Conservation (phyloP, 2,888 invertebrate species). For the Trissolcus brochymenae region DNA sequence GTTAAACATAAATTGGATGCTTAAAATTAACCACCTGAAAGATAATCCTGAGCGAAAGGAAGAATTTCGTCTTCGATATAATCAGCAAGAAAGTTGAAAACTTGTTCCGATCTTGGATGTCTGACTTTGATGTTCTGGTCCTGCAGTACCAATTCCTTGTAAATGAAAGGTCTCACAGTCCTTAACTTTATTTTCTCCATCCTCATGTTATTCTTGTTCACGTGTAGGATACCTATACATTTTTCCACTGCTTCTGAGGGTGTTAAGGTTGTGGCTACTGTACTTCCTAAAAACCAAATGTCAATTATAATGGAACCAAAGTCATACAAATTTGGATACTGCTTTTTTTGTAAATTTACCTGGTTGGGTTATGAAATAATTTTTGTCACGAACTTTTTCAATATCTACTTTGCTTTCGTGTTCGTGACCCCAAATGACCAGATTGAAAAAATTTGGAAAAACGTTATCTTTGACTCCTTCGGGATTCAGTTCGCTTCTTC, state of each 20-base stretch:
- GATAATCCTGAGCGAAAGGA: conserved; percentile 14
- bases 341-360: conserved; percentile 7
- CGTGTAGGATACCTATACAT: conserved; percentile 22
- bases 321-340: background rate
- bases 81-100: conserved; percentile 36
- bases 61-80: conserved; percentile 32
- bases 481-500: background rate
- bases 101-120: conserved; percentile 33
- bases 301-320: background rate
- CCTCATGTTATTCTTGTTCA: conserved; percentile 13
- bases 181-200: conserved; percentile 17
- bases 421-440: conserved; percentile 33
- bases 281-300: conserved; percentile 22
- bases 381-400: conserved; percentile 12
- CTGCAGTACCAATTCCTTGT: conserved; percentile 13
- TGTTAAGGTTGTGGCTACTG: conserved; percentile 28
- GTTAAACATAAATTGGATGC: background rate
- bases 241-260: conserved; percentile 20
- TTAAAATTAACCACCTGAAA: conserved; percentile 25
- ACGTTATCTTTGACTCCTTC: conserved; percentile 5
- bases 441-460: conserved; percentile 31
- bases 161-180: conserved; percentile 38
- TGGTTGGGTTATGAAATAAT: conserved; percentile 30
- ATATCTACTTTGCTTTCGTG: conserved; percentile 18
- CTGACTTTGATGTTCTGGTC: conserved; percentile 23